Conservation (phyloP, 2,888 invertebrate species). For the Pachycephus smyrnensis region DNA sequence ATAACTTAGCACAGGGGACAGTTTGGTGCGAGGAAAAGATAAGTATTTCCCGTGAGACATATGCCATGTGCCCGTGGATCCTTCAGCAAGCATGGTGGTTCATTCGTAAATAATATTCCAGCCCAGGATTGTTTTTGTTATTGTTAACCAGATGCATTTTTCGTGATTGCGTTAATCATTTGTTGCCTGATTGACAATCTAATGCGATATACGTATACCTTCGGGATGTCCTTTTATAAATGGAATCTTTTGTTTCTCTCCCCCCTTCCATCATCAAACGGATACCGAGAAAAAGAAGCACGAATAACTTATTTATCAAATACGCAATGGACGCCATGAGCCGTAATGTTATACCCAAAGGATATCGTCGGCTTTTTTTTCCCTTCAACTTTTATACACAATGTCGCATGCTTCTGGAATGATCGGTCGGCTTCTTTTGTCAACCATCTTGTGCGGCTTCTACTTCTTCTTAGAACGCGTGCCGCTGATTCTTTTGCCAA, state of each 20-base stretch:
- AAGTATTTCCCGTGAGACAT: neutral
- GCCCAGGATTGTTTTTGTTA: neutral
- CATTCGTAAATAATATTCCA: neutral
- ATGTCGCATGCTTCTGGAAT: neutral
- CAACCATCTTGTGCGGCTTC: neutral
- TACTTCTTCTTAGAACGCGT: neutral
- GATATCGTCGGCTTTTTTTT: neutral
- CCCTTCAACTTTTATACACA: neutral
- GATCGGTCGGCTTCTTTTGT: neutral
- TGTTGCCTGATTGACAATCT: neutral
- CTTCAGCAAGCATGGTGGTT: neutral
- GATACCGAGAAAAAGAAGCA: neutral
- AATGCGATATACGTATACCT: neutral
- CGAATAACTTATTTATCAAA: neutral
- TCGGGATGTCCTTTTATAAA: neutral
- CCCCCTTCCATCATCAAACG: neutral
- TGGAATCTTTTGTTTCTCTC: neutral
- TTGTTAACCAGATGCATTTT: neutral
- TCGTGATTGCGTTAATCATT: neutral
- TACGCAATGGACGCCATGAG: neutral
- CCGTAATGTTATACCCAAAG: neutral
- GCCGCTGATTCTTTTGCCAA: neutral
- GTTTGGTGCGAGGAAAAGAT: neutral
- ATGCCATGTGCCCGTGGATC: neutral
- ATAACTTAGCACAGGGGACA: neutral